phyloP scores from a whole-genome alignment of 2,888 invertebrate genomes.

The Petrolisthes manimaculis region DNA sequence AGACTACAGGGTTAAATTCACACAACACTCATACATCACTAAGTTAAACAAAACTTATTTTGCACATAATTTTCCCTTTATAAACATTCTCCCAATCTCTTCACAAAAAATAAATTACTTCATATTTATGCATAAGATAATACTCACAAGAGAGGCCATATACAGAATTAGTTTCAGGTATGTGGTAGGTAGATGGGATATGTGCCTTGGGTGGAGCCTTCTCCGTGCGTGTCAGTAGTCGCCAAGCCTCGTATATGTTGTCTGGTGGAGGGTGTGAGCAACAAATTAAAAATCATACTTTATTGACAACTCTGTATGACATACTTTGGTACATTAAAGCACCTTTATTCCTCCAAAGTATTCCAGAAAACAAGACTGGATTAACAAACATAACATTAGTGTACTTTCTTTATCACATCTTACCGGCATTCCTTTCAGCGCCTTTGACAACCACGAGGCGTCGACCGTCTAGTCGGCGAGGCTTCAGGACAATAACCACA shows the following conservation, averaged over 20 bases:
- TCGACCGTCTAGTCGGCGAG: conserved; percentile 40
- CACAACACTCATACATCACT: too few relatives aligned
- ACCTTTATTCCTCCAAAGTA: too few relatives aligned
- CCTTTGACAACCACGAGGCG: conserved; percentile 60
- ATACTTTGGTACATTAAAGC: too few relatives aligned
- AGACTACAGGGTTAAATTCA: too few relatives aligned
- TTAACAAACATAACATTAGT: not conserved
- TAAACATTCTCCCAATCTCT: too few relatives aligned
- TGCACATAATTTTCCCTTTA: too few relatives aligned
- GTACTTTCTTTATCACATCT: not conserved
- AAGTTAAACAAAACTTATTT: too few relatives aligned
- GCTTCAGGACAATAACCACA: conserved; percentile 50
- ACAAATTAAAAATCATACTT: too few relatives aligned
- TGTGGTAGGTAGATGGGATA: conserved; percentile 57
- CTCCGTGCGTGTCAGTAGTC: conserved; percentile 38
- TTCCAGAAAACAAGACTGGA: too few relatives aligned
- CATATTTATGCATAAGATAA: not conserved
- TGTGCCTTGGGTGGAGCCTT: conserved; percentile 45
- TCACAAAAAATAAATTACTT: not conserved
- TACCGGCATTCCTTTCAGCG: conserved; percentile 61
- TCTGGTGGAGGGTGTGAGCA: conserved; percentile 17
- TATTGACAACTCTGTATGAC: too few relatives aligned
- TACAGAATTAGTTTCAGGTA: conserved; percentile 31
- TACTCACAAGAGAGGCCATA: conserved; percentile 35
- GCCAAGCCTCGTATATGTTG: conserved; percentile 64